A percentile compares a stretch with the other conserved stretches of the same genome.
These are phyloP conservation scores for Caenorhabditis becei DNA, from an alignment of 2,888 invertebrate genomes.

Conservation along the genomic window DNA sequence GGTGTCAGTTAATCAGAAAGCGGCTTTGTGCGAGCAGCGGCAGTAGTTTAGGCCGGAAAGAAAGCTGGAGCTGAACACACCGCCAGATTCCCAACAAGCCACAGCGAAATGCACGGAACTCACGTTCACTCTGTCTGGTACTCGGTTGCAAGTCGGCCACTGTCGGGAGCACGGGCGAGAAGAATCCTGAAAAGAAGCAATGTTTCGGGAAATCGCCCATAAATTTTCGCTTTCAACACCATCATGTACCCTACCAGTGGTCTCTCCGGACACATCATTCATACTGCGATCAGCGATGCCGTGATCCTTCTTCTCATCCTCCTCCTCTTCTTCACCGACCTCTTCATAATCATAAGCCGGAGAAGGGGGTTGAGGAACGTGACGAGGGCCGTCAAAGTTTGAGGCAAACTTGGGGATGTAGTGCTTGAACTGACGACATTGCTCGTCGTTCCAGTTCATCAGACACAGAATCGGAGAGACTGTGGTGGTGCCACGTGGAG, in stretches of 20 bases:
- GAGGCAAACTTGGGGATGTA: constrained; percentile 77
- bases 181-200: constrained; percentile 75
- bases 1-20: constrained; percentile 36
- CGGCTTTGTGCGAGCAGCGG: constrained; percentile 44
- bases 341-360: constrained; percentile 31
- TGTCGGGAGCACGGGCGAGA: constrained; percentile 78
- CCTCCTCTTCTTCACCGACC: constrained; percentile 32
- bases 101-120: constrained; percentile 28
- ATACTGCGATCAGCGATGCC: constrained; percentile 50
- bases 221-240: constrained; percentile 38
- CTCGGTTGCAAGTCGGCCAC: constrained; percentile 36
- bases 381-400: constrained; percentile 59
- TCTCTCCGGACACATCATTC: constrained; percentile 43
- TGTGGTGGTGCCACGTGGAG: constrained; percentile 66
- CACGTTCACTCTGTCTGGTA: constrained; percentile 43
- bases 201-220: neutral
- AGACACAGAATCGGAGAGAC: constrained; percentile 79
- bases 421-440: constrained; percentile 76
- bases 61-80: constrained; percentile 23
- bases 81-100: constrained; percentile 28
- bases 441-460: constrained; percentile 79
- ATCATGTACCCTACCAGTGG: constrained; percentile 29
- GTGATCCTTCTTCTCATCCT: constrained; percentile 44
- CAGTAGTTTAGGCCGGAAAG: constrained; percentile 3
- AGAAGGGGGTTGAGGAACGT: constrained; percentile 2